These are phyloP conservation scores for Nycticryphes semicollaris DNA, from an alignment of 2,113 vertebrate genomes.

Conservation along the genomic window DNA sequence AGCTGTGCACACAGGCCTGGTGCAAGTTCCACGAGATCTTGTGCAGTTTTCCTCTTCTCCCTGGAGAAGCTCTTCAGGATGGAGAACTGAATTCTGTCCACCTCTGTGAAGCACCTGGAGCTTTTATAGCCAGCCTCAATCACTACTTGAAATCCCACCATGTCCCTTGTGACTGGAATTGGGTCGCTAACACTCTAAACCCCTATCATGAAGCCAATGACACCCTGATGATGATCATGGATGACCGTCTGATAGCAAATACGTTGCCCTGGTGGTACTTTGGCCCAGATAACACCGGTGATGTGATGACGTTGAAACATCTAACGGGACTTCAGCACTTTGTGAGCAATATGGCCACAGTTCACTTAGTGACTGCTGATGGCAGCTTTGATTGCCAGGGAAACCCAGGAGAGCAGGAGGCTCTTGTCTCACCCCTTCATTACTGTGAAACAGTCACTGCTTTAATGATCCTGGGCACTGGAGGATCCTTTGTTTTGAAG, in stretches of 20 bases:
- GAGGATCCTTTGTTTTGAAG: slow-evolving; percentile 94
- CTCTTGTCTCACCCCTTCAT: slow-evolving; percentile 87
- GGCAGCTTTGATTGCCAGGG: slow-evolving; percentile 98
- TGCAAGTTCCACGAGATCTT: slow-evolving; percentile 94
- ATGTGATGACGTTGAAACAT: slow-evolving; percentile 87
- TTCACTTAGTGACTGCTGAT: slow-evolving; percentile 93
- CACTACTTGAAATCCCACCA: slow-evolving; percentile 86
- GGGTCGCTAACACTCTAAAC: slow-evolving; percentile 91
- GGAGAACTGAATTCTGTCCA: slow-evolving; percentile 88
- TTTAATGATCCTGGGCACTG: slow-evolving; percentile 80
- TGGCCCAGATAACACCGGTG: slow-evolving; percentile 91
- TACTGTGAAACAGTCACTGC: slow-evolving; percentile 90
- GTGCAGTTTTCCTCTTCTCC: slow-evolving; percentile 82
- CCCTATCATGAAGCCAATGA: slow-evolving; percentile 92
- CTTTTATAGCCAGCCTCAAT: slow-evolving; percentile 91
- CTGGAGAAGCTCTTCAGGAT: slow-evolving; percentile 75
- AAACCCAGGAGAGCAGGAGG: slow-evolving; percentile 94
- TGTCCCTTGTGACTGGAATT: slow-evolving; percentile 86
- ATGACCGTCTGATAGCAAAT: slow-evolving; percentile 92
- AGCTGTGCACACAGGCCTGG: slow-evolving; percentile 95
- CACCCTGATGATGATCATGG: slow-evolving; percentile 83
- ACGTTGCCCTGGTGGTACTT: slow-evolving; percentile 93
- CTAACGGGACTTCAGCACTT: slow-evolving; percentile 85
- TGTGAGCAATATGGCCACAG: slow-evolving; percentile 73
- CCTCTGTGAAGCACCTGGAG: slow-evolving; percentile 93